Percentiles rank a stretch among this genome's conserved stretches.
phyloP scores from a whole-genome alignment of 2,797 vertebrate species.

The Lophotriccus pileatus region DNA sequence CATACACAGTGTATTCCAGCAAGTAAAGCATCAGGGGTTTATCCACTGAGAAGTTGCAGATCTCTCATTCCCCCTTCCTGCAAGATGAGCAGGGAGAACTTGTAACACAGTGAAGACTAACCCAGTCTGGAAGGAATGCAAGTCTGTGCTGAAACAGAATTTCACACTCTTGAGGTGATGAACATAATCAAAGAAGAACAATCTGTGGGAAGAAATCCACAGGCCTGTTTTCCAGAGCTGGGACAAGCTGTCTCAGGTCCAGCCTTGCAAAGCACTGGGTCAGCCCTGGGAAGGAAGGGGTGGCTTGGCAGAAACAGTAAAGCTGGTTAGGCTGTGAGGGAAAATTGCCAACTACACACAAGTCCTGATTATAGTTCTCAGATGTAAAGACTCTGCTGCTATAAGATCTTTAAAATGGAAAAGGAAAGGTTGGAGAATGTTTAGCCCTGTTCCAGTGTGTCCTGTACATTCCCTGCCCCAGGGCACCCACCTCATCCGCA shows the following conservation, averaged over 20 bases:
- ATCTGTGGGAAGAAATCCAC: neutral
- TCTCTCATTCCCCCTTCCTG: neutral
- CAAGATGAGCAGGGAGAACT: neutral
- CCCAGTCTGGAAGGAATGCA: neutral
- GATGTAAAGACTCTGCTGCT: neutral
- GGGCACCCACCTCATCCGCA: neutral
- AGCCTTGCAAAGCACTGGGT: neutral
- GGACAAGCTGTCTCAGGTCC: neutral
- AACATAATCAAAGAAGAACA: neutral
- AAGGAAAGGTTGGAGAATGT: neutral
- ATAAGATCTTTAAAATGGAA: neutral
- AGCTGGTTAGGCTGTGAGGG: neutral
- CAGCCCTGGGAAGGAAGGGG: slow-evolving; percentile 5
- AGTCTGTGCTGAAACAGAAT: neutral
- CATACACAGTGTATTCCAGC: neutral
- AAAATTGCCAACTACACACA: slow-evolving; percentile 17
- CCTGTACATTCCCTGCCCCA: neutral
- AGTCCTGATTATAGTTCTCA: slow-evolving; percentile 18
- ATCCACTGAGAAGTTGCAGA: neutral
- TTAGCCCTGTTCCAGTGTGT: neutral
- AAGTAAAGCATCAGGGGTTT: neutral
- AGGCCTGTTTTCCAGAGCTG: neutral
- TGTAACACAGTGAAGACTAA: neutral
- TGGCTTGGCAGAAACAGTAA: slow-evolving; percentile 8
- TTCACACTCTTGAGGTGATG: neutral